Percentiles rank a stretch among this genome's conserved stretches.
Evolutionary conservation across 2,797 vertebrate genomes (phyloP).

Genomic region (Hafferia zeledoni): DNA sequence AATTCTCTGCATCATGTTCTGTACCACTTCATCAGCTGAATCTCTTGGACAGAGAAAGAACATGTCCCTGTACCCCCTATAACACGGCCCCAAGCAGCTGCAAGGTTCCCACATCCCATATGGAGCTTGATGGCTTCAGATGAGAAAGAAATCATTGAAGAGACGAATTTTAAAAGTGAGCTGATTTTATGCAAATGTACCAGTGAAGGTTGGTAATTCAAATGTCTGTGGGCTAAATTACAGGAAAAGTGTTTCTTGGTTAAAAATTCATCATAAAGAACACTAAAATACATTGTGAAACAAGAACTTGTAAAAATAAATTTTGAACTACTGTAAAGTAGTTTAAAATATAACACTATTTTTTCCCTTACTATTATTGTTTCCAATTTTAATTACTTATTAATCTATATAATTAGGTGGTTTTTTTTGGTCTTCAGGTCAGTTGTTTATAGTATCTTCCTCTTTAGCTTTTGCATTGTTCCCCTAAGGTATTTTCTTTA

Average conservation of each 20-base stretch:
- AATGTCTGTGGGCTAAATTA: constrained; percentile 10
- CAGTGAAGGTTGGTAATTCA: neutral
- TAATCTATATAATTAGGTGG: neutral
- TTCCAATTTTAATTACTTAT: neutral
- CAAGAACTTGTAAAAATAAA: neutral
- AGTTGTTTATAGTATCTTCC: neutral
- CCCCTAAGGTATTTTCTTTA: accelerated
- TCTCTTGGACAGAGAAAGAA: neutral
- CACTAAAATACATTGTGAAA: neutral
- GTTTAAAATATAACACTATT: neutral
- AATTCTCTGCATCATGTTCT: neutral
- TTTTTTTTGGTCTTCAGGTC: neutral
- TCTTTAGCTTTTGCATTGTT: neutral
- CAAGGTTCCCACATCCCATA: neutral
- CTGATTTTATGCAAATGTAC: neutral
- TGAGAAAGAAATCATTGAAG: neutral
- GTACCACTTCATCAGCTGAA: neutral
- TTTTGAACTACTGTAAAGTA: neutral
- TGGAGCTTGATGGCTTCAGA: neutral
- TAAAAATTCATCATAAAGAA: constrained; percentile 23
- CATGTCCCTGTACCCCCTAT: neutral
- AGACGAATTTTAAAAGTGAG: neutral
- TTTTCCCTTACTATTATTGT: neutral
- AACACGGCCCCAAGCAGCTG: accelerated
- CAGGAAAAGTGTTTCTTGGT: neutral